These are phyloP conservation scores for Drosophila mayri DNA, from an alignment of 1,140 invertebrate species.

Conservation along the genomic window DNA sequence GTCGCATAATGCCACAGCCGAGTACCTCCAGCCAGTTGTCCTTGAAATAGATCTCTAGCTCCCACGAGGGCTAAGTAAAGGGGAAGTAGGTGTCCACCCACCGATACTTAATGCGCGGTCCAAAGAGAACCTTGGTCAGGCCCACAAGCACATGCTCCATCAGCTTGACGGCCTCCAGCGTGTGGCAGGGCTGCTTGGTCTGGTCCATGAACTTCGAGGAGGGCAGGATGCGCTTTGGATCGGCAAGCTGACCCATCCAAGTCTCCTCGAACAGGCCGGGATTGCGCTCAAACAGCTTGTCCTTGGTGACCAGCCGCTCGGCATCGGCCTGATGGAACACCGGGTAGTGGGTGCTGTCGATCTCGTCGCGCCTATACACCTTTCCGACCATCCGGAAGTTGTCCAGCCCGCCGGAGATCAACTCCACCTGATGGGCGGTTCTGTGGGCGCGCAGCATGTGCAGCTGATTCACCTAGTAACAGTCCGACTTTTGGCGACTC, in stretches of 20 bases:
- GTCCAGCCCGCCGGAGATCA: conserved; percentile 94
- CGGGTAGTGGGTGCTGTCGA: conserved; percentile 97
- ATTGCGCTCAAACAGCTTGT: conserved; percentile 89
- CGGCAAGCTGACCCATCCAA: conserved; percentile 84
- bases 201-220: conserved; percentile 87
- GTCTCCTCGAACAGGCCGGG: conserved; percentile 88
- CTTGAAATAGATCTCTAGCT: conserved; percentile 96
- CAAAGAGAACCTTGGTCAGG: conserved; percentile 93
- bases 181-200: conserved; percentile 95
- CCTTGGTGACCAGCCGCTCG: conserved; percentile 91
- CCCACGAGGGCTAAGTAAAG: conserved; percentile 99
- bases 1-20: conserved; percentile 98
- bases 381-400: conserved; percentile 98
- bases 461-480: conserved; percentile 95
- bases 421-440: conserved; percentile 94
- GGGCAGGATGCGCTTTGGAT: conserved; percentile 67
- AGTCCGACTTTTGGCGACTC: conserved; percentile 93
- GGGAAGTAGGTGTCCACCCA: conserved; percentile 96
- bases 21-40: conserved; percentile 97
- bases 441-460: conserved; percentile 95
- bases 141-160: conserved; percentile 92
- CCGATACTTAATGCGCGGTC: conserved; percentile 89
- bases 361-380: conserved; percentile 98
- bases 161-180: conserved; percentile 93
- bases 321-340: conserved; percentile 98